Evolutionary conservation across 1,140 invertebrate species (phyloP).

Genomic region (Macrobrachium rosenbergii): DNA sequence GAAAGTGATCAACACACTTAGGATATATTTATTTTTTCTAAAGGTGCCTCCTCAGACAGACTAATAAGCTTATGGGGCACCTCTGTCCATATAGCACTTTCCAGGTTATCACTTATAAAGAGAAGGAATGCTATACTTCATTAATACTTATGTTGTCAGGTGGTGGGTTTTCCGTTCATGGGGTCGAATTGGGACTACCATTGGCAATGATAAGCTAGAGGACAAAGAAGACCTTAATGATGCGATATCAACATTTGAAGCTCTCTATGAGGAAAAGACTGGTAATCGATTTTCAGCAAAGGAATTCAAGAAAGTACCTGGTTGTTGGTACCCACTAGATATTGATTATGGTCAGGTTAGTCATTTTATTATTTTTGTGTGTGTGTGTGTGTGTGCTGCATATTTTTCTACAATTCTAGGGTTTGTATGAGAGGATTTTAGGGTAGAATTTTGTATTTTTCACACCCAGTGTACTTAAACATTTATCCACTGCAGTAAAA

Average conservation of each 20-base stretch:
- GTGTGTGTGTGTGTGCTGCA: background rate
- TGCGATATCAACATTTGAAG: slow-evolving; percentile 79
- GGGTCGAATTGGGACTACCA: slow-evolving; percentile 95
- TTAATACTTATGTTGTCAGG: slow-evolving; percentile 70
- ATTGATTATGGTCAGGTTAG: slow-evolving; percentile 83
- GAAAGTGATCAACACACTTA: too few species aligned
- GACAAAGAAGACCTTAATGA: slow-evolving; percentile 72
- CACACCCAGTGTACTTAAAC: too few species aligned
- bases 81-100: too few species aligned
- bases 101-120: background rate
- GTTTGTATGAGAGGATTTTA: too few species aligned
- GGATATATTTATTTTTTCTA: too few species aligned
- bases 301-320: slow-evolving; percentile 84
- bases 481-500: too few species aligned
- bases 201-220: slow-evolving; percentile 86
- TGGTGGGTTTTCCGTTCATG: slow-evolving; percentile 91
- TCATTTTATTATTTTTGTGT: background rate
- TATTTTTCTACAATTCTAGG: background rate
- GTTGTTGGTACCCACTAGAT: slow-evolving; percentile 90
- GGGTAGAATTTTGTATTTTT: too few species aligned
- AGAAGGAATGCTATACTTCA: background rate
- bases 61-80: too few species aligned
- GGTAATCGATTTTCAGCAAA: slow-evolving; percentile 83
- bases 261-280: slow-evolving; percentile 85
- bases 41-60: too few species aligned